These are phyloP conservation scores for Palythoa heliodiscus DNA, from an alignment of 92 coral and sea anemone species.

Conservation along the genomic window DNA sequence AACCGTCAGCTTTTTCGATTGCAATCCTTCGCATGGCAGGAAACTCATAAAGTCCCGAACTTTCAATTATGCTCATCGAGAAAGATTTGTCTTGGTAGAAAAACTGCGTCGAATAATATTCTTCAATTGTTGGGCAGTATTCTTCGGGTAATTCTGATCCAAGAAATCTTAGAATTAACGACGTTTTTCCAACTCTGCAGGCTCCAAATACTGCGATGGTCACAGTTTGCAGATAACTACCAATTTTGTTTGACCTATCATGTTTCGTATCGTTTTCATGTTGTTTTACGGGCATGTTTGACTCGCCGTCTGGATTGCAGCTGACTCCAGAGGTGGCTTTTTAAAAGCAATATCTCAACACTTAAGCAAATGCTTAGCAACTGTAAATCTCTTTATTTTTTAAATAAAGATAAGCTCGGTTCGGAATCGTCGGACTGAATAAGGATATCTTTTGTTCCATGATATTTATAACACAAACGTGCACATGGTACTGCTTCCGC, in stretches of 20 bases:
- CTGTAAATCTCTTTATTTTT: too few relatives aligned
- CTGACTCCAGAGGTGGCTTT: not conserved
- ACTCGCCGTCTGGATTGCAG: too few relatives aligned
- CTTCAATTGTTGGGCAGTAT: constrained; percentile 86
- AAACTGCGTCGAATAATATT: constrained; percentile 81
- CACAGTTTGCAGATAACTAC: constrained; percentile 53
- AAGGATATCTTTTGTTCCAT: not conserved
- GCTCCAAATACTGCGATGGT: constrained; percentile 92
- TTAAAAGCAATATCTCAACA: not conserved
- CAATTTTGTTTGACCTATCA: not conserved
- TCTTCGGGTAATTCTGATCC: constrained; percentile 65
- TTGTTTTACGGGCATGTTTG: constrained; percentile 22
- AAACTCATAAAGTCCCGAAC: constrained; percentile 90
- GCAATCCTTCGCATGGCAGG: constrained; percentile 94
- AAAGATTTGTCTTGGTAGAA: constrained; percentile 72
- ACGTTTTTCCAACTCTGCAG: constrained; percentile 86
- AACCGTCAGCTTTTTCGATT: constrained; percentile 84
- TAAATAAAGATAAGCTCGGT: not conserved
- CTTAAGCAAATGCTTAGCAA: not conserved
- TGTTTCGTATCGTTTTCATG: not conserved
- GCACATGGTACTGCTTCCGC: not conserved
- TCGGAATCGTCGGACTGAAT: not conserved
- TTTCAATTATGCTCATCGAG: constrained; percentile 87
- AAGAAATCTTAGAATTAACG: constrained; percentile 78
- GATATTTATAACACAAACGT: not conserved